Conservation (phyloP, 2,797 vertebrate species). For the Monodelphis domestica region DNA sequence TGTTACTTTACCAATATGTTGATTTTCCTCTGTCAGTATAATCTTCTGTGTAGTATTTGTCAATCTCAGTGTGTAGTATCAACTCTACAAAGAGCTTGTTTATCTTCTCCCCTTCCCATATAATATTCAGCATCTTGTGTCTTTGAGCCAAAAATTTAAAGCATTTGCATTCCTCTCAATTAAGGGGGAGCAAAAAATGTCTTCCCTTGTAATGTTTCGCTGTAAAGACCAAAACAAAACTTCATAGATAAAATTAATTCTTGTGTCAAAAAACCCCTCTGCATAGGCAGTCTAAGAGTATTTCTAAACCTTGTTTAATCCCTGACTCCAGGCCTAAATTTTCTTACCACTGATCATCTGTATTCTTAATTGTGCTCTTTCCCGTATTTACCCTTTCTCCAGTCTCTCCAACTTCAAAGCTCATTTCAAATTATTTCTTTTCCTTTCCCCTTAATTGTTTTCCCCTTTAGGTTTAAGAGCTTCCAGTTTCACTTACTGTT, state of each 20-base stretch:
- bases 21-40: background rate
- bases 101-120: background rate
- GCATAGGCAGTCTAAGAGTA: background rate
- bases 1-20: background rate
- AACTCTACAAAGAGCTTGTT: background rate
- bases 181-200: constrained; percentile 8
- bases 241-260: background rate
- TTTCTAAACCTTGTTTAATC: background rate
- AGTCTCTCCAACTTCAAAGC: background rate
- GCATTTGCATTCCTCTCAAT: background rate
- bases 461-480: background rate
- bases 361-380: background rate
- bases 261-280: background rate
- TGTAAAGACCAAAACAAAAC: background rate
- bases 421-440: background rate
- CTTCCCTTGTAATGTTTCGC: background rate
- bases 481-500: constrained; percentile 2
- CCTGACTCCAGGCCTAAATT: background rate
- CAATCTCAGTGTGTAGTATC: background rate
- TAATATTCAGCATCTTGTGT: background rate
- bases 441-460: background rate
- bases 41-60: background rate
- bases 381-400: background rate
- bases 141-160: constrained; percentile 1
- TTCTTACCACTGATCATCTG: background rate